A percentile compares a stretch with the other conserved stretches of the same genome.
These are phyloP conservation scores for Eilema sororculum DNA, from an alignment of 2,888 invertebrate genomes.

Conservation along the genomic window DNA sequence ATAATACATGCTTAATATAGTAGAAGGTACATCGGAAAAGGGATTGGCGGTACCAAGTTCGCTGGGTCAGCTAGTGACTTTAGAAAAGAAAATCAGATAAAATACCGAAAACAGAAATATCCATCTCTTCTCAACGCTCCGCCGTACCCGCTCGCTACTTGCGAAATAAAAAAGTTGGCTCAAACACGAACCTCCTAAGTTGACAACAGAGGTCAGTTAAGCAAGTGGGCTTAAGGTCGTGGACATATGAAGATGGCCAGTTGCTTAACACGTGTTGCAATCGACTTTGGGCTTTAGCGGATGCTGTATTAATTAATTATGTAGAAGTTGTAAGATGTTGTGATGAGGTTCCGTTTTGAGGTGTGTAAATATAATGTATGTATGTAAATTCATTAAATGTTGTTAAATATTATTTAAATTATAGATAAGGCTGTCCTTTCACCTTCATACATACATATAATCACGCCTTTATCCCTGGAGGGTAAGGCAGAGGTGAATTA, in stretches of 20 bases:
- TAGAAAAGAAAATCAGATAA: neutral
- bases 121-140: neutral
- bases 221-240: conserved; percentile 37
- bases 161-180: conserved; percentile 26
- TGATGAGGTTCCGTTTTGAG: conserved; percentile 13
- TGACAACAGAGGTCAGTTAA: conserved; percentile 35
- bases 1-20: no score
- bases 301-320: conserved; percentile 29
- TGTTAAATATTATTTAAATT: neutral
- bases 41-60: no score
- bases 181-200: conserved; percentile 25
- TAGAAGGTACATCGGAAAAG: no score
- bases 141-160: conserved; percentile 17
- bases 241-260: conserved; percentile 31
- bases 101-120: neutral
- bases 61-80: no score
- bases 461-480: no score
- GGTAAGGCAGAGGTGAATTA: no score
- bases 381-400: neutral
- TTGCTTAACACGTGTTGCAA: conserved; percentile 39
- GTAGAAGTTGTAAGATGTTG: neutral
- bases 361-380: neutral
- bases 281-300: conserved; percentile 14
- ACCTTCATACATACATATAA: no score
- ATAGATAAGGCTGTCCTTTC: neutral